Base-by-base conservation (phyloP, 2,888 invertebrate genomes). In the Xylota segnis region DNA sequence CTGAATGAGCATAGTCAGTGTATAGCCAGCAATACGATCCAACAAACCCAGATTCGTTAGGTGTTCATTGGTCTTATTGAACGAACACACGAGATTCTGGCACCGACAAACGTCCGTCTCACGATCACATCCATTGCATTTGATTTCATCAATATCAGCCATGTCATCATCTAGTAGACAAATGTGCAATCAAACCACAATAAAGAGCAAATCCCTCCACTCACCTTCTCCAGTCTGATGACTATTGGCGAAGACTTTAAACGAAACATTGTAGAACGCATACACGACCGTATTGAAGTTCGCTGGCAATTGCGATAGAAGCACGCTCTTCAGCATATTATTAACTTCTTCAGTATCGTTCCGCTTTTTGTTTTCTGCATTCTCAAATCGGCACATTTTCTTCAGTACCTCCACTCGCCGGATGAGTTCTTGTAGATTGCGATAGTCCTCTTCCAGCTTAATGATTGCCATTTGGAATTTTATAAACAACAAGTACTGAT, bases 21-120 rank as follows among this genome's bases (percentile, higher is more conserved):
- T 95, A 90, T 97, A 96, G 0, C 97, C 97, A 2, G 97, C 96
- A 40, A 98, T 92, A 88, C 97, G 94, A 91, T 98, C 98, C 61
- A 98, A 91, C 58, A 98, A 92, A 79, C 95, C 95, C 89, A 98
- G 93, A 90, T 96, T 95, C 88, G 95, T 94, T n/a, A 97, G 92
- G 91, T 95, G 95, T 91, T 94, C 94, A 90, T 98, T 98, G 3
- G 96, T 96, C 88, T 95, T 95, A 91, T 95, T 94, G 89, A 96
- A 96, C 83, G 94, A 93, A 84, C 94, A 93, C 16, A 95, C 93
- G 58, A 95, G 93, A 34, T 93, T 90, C 87, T 94, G 92, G 89
- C 95, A 95, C 14, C 93, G 92, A 89, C 96, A 96, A 74, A 92
- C 91, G 10, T 93, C 93, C 12, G 93, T 89, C 76, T 95, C 95